Evolutionary conservation across 2,797 vertebrate species (phyloP), one percentile per base, ranked within the genome.

Genomic region (Phalanger gymnotis): DNA sequence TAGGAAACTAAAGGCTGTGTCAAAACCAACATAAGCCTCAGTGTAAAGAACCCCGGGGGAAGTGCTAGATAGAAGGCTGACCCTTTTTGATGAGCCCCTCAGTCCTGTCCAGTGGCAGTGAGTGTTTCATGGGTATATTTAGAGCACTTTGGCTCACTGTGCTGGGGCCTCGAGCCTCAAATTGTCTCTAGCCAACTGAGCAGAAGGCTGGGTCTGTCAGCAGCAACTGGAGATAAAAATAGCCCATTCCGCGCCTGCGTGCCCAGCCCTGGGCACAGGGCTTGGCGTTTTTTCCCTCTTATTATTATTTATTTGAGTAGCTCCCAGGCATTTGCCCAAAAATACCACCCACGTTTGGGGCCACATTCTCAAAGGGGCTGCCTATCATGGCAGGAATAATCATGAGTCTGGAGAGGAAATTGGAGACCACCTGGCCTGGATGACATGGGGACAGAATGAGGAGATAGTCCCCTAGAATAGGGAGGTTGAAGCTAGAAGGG

Each of bases 141-240:
- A 98, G 97, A 97, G 96, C 95, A 90, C 95, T 93, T 93, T 91
- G 73, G 40, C 98, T 97, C 94, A 96, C 97, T 98, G 96, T 97
- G 98, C 98, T 97, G 97, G 97, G 98, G 97, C 98, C 97, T 98
- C 93, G 91, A 97, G 98, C 98, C 97, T 97, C 92, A 94, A 98
- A 97, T 97, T 96, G 96, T 97, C 98, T 97, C 96, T 95, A 98
- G 97, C 98, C 97, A 98, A 97, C 97, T 97, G 98, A 98, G 98
- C 98, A 97, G 98, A 97, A 97, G 97, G 98, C 97, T 97, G 97
- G 98, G 98, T 98, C 98, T 98, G 98, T 98, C 97, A 98, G 98
- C 98, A 98, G 97, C 97, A 97, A 96, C 98, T 97, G 34, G 0
- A 92, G 97, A 97, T 98, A 98, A 98, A 98, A 98, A 98, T 98